Base-by-base conservation (phyloP, 2,797 vertebrate genomes). In the Falco naumanni region DNA sequence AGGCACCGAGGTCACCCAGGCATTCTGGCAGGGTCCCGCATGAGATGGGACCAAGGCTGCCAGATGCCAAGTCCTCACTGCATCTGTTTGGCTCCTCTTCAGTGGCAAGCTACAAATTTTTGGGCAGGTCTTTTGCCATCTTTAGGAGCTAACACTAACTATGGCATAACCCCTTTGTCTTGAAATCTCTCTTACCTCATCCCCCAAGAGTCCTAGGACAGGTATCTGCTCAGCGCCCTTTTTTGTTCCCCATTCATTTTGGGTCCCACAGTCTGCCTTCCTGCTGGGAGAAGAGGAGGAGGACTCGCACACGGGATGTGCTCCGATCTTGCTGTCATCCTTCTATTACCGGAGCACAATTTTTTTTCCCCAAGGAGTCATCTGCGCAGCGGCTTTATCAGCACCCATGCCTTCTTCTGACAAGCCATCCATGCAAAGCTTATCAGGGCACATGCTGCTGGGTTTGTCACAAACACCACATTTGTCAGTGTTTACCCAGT, bases 221-320 rank as follows among this genome's bases (percentile, higher is more conserved):
- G 50, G 16, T 53, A 48, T 37, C 43, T 74, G 68, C 48, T 76
- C 48, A 71, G 56, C 50, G 41, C n/a, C 31, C 31, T 72, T 47
- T 6, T 39, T 6, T 0, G 5, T 25, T 0, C 10, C 20, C 2
- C 1, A 16, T 22, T 29, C 33, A 26, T 89, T 93, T 60, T 53
- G 29, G 13, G 21, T 90, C 33, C 39, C 50, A 37, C 17, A 25
- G 48, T 45, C 66, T 53, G 51, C 39, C 70, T 59, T 80, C 33
- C 63, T 63, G 22, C 60, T 4, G 13, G 16, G 19, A 86, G 45
- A 83, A 28, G 56, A 86, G 56, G 75, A 72, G n/a, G n/a, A 66
- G 2, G 34, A 56, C 63, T 56, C 54, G 33, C 70, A 60, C 31
- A 47, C 0, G 2, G 37, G 33, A 47, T 7, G 19, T 45, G 45